Evolutionary conservation across 2,797 vertebrate genomes (phyloP), one percentile per base, ranked within the genome.

Genomic region (Syndactyla subalaris): DNA sequence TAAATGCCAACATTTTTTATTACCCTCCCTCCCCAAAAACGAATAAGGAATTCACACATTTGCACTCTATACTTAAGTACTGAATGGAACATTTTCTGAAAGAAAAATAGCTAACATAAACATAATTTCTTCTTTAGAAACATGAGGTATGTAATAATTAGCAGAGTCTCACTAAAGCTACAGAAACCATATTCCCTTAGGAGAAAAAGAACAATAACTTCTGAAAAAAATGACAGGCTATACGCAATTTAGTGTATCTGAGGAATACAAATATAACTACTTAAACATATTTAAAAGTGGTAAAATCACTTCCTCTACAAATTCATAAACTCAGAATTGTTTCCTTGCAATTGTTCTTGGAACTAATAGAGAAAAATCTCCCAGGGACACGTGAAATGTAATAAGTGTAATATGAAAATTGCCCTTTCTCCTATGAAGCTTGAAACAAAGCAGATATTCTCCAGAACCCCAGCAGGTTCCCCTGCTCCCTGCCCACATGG

Each of bases 261-360:
- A 79, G 90, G 80, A 93, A 84, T 67, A 87, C 52, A 86, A 89
- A 74, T 80, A 30, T 51, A 95, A 76, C 72, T 62, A 57, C n/a
- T 67, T 91, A 85, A 82, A 75, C 19, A 11, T 77, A 92, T 85
- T 85, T 85, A 9, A 88, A 95, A 94, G 78, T 62, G 51, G 41
- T 81, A 95, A 88, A 95, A 87, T 85, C 9, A 75, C 51, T 93
- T 95, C 81, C 89, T 89, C 61, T 83, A 51, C 52, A 82, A 89
- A 96, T 92, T 88, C 85, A 89, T 93, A 94, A 93, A 93, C 71
- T 90, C 77, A 89, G 38, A 90, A 92, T 70, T 70, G 62, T 87
- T 95, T 90, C 80, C 78, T 92, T 89, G 84, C 65, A 81, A 75
- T 93, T 91, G 68, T 78, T 95, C 85, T 85, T 96, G 95, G 94